Evolutionary conservation across 2,888 invertebrate species (phyloP).

Genomic region (Noctua comes): DNA sequence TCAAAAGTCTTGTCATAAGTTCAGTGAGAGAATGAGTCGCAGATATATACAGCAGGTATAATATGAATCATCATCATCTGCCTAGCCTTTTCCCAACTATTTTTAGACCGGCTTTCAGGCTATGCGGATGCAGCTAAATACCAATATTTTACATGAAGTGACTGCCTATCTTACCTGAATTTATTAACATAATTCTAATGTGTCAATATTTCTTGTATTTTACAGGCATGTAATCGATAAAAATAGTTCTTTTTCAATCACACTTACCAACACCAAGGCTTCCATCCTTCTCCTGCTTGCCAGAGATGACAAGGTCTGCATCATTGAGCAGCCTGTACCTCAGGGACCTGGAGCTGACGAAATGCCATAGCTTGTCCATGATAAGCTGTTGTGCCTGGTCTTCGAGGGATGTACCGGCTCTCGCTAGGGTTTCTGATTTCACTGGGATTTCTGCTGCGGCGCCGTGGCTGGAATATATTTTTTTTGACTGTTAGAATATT

Average conservation of each 20-base stretch:
- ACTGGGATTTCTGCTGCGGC: conserved; percentile 85
- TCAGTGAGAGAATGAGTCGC: too few species aligned
- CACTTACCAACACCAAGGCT: conserved; percentile 91
- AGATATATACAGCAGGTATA: too few species aligned
- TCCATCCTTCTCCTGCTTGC: conserved; percentile 92
- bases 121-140: too few species aligned
- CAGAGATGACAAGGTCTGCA: conserved; percentile 94
- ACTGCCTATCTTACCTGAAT: background rate
- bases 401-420: conserved; percentile 91
- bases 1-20: background rate
- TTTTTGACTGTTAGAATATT: background rate
- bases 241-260: background rate
- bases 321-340: conserved; percentile 95
- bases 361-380: conserved; percentile 94
- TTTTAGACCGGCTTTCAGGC: too few species aligned
- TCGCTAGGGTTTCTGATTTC: conserved; percentile 90
- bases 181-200: too few species aligned
- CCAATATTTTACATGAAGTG: background rate
- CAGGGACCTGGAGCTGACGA: conserved; percentile 93
- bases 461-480: conserved; percentile 81
- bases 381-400: conserved; percentile 92
- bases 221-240: background rate
- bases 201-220: background rate
- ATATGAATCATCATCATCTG: too few species aligned
- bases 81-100: too few species aligned